Percentiles rank a stretch among this genome's conserved stretches.
Evolutionary conservation across 2,113 vertebrate species (phyloP).

Genomic region (Thalassarche chlororhynchos): DNA sequence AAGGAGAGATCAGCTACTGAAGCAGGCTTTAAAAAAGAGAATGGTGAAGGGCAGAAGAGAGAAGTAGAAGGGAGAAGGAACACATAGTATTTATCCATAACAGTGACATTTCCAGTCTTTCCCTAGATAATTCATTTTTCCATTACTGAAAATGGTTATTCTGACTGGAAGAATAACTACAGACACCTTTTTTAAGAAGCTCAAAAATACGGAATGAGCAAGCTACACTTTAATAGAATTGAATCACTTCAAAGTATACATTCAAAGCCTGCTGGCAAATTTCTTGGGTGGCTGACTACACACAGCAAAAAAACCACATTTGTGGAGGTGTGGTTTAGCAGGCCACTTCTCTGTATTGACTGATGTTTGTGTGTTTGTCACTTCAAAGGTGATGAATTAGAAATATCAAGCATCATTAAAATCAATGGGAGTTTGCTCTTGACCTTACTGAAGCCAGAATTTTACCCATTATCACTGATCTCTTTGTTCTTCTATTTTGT

Average conservation of each 20-base stretch:
- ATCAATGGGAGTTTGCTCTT: slow-evolving; percentile 45
- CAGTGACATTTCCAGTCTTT: not conserved
- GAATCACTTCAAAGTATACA: slow-evolving; percentile 34
- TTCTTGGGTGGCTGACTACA: slow-evolving; percentile 7
- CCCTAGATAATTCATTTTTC: slow-evolving; percentile 34
- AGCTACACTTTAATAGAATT: slow-evolving; percentile 23
- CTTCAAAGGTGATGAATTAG: slow-evolving; percentile 29
- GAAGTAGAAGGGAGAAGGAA: not conserved
- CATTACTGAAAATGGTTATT: slow-evolving; percentile 27
- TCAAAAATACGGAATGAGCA: slow-evolving; percentile 29
- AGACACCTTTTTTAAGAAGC: slow-evolving; percentile 11
- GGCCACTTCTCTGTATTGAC: not conserved
- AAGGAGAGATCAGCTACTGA: not conserved
- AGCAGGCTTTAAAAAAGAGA: not conserved
- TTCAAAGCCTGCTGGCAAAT: slow-evolving; percentile 23
- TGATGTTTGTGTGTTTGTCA: slow-evolving; percentile 40
- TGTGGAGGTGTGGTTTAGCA: slow-evolving; percentile 29
- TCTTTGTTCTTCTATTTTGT: slow-evolving; percentile 43
- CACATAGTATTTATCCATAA: not conserved
- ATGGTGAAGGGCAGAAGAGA: not conserved
- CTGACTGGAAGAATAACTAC: slow-evolving; percentile 34
- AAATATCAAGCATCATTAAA: slow-evolving; percentile 38
- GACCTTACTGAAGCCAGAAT: slow-evolving; percentile 1
- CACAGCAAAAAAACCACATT: not conserved
- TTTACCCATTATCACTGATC: slow-evolving; percentile 28